phyloP scores from a whole-genome alignment of 2,113 vertebrate species.

The Albula goreensis region DNA sequence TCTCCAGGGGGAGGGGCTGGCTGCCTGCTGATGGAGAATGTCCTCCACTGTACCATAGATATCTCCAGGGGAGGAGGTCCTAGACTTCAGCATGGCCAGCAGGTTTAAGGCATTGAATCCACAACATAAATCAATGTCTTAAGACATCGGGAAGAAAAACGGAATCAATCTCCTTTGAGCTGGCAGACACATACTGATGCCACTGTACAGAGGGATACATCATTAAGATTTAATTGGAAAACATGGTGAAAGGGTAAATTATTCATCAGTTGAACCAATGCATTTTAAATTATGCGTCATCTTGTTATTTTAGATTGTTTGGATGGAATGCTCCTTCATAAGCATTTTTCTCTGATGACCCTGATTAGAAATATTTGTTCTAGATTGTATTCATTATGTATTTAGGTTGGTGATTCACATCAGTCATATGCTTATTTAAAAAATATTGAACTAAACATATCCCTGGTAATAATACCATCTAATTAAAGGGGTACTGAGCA shows the following conservation, averaged over 20 bases:
- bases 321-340: too few relatives aligned
- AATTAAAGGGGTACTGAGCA: too few relatives aligned
- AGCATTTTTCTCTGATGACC: too few relatives aligned
- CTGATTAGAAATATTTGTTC: too few relatives aligned
- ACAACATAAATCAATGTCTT: conserved; percentile 9
- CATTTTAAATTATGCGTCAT: neutral
- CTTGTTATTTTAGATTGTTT: neutral
- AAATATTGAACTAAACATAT: neutral
- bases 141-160: neutral
- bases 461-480: too few relatives aligned
- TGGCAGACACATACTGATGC: neutral
- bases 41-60: neutral
- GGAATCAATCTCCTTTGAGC: neutral
- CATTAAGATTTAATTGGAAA: neutral
- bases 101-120: neutral
- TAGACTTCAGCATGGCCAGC: neutral
- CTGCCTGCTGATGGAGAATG: conserved; percentile 8
- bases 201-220: neutral
- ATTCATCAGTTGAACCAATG: neutral
- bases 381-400: too few relatives aligned
- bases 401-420: too few relatives aligned
- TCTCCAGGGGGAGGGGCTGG: neutral
- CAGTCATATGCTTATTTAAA: too few relatives aligned
- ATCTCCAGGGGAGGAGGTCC: neutral
- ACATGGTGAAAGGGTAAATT: neutral